Evolutionary conservation across 2,888 invertebrate species (phyloP).

Genomic region (Agrotis segetum): DNA sequence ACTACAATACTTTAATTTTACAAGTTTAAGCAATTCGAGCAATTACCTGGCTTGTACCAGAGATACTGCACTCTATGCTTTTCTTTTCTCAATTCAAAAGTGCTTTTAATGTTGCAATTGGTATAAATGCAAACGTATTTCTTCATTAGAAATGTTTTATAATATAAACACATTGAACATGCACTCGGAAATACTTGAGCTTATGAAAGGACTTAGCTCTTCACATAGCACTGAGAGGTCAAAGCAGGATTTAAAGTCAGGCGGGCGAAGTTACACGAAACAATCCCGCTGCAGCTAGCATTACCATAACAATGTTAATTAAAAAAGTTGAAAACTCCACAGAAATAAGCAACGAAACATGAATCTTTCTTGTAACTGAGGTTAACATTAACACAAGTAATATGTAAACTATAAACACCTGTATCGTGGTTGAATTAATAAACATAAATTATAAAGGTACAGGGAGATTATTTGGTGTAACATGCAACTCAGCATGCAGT

Average conservation of each 20-base stretch:
- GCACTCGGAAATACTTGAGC: neutral
- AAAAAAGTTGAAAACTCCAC: conserved; percentile 34
- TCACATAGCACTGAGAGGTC: conserved; percentile 17
- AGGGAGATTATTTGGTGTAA: no score
- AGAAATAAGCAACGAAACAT: conserved; percentile 5
- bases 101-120: no score
- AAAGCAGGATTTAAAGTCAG: conserved; percentile 32
- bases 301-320: conserved; percentile 42
- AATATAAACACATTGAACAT: neutral
- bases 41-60: no score
- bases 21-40: no score
- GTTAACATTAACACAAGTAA: neutral
- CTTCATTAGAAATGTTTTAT: neutral
- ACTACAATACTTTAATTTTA: no score
- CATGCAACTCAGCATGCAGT: no score
- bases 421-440: no score
- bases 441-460: no score
- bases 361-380: neutral
- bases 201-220: neutral
- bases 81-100: no score
- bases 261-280: conserved; percentile 14
- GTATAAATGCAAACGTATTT: neutral
- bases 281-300: neutral
- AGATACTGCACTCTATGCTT: no score
- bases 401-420: no score